These are phyloP conservation scores for Synergus japonicus DNA, from an alignment of 2,888 invertebrate genomes.

Conservation along the genomic window DNA sequence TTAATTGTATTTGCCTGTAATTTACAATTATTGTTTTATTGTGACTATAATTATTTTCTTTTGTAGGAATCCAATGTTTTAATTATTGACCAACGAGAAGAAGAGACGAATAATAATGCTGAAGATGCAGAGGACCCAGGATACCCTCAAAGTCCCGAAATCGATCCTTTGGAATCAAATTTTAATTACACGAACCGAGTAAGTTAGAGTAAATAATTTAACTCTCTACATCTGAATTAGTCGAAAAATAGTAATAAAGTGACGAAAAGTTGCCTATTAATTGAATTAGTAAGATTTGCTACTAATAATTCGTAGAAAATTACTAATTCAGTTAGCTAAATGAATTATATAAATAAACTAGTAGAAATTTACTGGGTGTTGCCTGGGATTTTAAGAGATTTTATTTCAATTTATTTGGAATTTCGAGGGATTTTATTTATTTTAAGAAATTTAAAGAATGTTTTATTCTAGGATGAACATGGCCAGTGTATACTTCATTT, in stretches of 20 bases:
- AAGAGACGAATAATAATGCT: conserved; percentile 60
- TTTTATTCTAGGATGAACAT: conserved; percentile 86
- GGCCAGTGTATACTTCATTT: conserved; percentile 94
- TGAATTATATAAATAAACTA: too few relatives aligned
- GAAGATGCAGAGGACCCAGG: conserved; percentile 70
- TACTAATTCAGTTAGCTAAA: too few relatives aligned
- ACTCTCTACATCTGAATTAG: not conserved
- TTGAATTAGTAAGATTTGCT: too few relatives aligned
- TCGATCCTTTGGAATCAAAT: conserved; percentile 69
- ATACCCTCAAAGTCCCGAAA: conserved; percentile 71
- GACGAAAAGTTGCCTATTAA: too few relatives aligned
- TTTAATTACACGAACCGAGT: conserved; percentile 66
- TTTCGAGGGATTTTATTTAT: not conserved
- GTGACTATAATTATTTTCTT: conserved; percentile 15
- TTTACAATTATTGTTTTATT: not conserved
- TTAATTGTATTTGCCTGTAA: not conserved
- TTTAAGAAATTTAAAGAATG: not conserved
- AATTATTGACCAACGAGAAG: conserved; percentile 67
- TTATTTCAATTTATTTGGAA: too few relatives aligned
- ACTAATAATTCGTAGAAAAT: too few relatives aligned
- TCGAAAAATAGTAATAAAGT: too few relatives aligned
- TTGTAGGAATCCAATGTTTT: conserved; percentile 71
- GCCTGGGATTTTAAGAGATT: too few relatives aligned
- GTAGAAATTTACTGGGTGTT: not conserved
- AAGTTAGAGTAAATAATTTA: conserved; percentile 27